Evolutionary conservation across 2,113 vertebrate species (phyloP).

Genomic region (Gasterosteus aculeatus): DNA sequence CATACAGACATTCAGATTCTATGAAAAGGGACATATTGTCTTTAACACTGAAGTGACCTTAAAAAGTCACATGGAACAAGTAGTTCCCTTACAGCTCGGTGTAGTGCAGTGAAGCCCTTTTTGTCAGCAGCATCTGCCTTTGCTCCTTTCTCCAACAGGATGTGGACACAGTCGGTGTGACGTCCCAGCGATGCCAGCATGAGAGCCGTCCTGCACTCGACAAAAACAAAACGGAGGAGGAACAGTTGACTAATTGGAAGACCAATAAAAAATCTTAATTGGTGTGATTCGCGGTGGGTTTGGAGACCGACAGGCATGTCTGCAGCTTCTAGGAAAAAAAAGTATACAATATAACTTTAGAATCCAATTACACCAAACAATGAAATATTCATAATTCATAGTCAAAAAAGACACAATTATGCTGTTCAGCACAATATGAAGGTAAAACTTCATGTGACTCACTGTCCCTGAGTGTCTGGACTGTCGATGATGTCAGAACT

Average conservation of each 20-base stretch:
- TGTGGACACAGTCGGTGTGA: constrained; percentile 92
- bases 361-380: neutral
- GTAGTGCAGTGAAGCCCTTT: constrained; percentile 90
- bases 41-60: neutral
- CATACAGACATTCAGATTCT: neutral
- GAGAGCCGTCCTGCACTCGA: constrained; percentile 85
- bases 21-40: neutral
- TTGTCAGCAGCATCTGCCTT: constrained; percentile 89
- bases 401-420: neutral
- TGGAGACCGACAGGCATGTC: neutral
- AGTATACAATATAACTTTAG: too few relatives aligned
- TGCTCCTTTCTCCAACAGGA: constrained; percentile 94
- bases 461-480: constrained; percentile 91
- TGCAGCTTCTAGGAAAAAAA: neutral
- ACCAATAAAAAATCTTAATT: neutral
- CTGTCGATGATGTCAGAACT: constrained; percentile 88
- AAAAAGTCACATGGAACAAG: neutral
- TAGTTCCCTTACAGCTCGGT: constrained; percentile 86
- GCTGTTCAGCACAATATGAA: too few relatives aligned
- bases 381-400: too few relatives aligned
- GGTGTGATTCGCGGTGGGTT: neutral
- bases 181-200: constrained; percentile 92
- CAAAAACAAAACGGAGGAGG: neutral
- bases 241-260: neutral
- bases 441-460: constrained; percentile 69